Evolutionary conservation across 1,140 invertebrate species (phyloP).

Genomic region (Listronotus oregonensis): DNA sequence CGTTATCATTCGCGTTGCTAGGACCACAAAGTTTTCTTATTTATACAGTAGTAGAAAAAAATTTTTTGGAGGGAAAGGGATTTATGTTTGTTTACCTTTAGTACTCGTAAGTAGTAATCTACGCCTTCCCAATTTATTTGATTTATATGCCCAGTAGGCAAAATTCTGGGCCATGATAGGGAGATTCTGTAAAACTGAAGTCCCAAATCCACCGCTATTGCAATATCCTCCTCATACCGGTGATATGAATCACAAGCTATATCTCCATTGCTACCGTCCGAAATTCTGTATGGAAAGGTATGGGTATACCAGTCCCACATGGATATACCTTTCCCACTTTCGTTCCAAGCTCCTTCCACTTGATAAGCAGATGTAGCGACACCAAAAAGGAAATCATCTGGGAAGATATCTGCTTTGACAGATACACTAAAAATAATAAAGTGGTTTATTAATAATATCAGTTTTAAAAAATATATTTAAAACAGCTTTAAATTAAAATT

Average conservation of each 20-base stretch:
- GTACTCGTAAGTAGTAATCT: no score
- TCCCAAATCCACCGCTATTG: slow-evolving; percentile 57
- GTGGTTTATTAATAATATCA: no score
- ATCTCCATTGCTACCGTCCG: slow-evolving; percentile 61
- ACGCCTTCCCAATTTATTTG: no score
- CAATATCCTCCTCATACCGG: slow-evolving; percentile 62
- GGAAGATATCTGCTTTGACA: slow-evolving; percentile 42
- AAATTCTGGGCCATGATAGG: slow-evolving; percentile 63
- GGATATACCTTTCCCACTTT: slow-evolving; percentile 58
- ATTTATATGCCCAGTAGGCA: slow-evolving; percentile 52
- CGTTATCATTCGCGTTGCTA: no score
- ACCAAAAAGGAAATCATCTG: slow-evolving; percentile 49
- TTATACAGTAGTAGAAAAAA: no score
- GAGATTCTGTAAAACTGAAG: slow-evolving; percentile 64
- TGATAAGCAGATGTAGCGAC: slow-evolving; percentile 51
- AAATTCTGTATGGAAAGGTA: slow-evolving; percentile 59
- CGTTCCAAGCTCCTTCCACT: slow-evolving; percentile 53
- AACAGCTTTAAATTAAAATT: no score
- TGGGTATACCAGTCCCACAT: slow-evolving; percentile 67
- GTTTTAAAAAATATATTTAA: no score
- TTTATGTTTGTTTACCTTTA: no score
- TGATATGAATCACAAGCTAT: slow-evolving; percentile 65
- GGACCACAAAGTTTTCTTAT: no score
- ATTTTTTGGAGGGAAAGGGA: no score
- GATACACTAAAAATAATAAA: no score